These are phyloP conservation scores for Hypotaenidia okinawae DNA, from an alignment of 2,797 vertebrate species.

Conservation along the genomic window DNA sequence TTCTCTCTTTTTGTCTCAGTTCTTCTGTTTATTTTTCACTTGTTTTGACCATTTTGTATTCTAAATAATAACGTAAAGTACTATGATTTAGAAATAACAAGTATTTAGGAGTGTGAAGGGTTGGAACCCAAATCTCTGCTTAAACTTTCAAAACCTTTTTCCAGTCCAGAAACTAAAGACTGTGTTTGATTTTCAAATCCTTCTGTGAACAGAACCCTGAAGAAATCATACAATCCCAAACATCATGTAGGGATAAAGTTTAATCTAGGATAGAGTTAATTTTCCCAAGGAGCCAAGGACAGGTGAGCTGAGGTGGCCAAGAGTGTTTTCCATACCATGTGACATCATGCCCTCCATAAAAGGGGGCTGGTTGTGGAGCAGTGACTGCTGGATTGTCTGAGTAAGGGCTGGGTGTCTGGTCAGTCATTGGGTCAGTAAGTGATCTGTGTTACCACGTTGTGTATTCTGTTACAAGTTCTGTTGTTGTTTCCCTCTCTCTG, in stretches of 20 bases:
- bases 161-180: not conserved
- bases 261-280: no score
- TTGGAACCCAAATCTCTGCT: not conserved
- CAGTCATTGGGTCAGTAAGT: no score
- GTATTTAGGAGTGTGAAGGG: not conserved
- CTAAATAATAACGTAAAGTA: not conserved
- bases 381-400: no score
- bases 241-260: not conserved
- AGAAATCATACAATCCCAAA: not conserved
- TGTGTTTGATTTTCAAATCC: not conserved
- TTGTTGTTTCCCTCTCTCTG: no score
- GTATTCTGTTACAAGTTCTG: no score
- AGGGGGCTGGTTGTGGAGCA: no score
- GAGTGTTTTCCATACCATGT: no score
- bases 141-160: not conserved
- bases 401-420: no score
- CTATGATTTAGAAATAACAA: not conserved
- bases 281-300: no score
- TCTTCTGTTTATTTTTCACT: not conserved
- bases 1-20: not conserved
- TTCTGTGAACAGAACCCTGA: not conserved
- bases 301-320: no score
- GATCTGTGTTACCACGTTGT: no score
- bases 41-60: not conserved
- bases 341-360: no score